Base-by-base conservation (phyloP, 2,888 invertebrate species). In the Patella depressa region DNA sequence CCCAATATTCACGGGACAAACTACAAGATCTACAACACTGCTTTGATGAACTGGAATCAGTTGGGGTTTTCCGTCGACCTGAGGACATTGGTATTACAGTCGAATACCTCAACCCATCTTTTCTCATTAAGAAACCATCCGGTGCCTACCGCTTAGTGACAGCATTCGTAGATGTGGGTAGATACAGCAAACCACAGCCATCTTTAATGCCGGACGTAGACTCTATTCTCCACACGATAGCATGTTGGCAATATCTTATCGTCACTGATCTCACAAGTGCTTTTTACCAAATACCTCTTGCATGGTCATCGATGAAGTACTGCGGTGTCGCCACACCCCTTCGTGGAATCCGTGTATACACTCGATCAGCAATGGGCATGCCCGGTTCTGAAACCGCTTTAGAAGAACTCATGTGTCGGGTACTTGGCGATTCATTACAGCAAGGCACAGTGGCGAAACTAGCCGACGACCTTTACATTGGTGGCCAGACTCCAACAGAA, bases 311-410 rank as follows among this genome's bases (percentile, higher is more conserved):
- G 4, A 83, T 85, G 82, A 85, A 84, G 53, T 83, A 85, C 59
- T 84, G 83, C 75, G 82, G 84, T 3, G 81, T 86, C 12, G 81
- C 77, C 9, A 86, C 84, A 2, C 86, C 83, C 72, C 85, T 79
- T 73, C 15, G n/a, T n/a, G n/a, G n/a, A n/a, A n/a, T n/a, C n/a
- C n/a, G n/a, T n/a, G 83, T 85, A 0, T 86, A 85, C 19, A 77
- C 76, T 3, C 29, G 83, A n/a, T 81, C 77, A 70, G 83, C 83
- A 4, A 85, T 83, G 83, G 85, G 86, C 5, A 85, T 85, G 83
- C 85, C 83, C 2, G 82, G 83, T 3, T 83, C 83, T 19, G 84
- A 86, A 79, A 85, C 83, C 1, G 82, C 79, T n/a, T 75, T 85
- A 0, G 84, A 85, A 45, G 85, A 86, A 34, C 34, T 34, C 34